Evolutionary conservation across 2,888 invertebrate species (phyloP).

Genomic region (Scelioninae gen. 1): DNA sequence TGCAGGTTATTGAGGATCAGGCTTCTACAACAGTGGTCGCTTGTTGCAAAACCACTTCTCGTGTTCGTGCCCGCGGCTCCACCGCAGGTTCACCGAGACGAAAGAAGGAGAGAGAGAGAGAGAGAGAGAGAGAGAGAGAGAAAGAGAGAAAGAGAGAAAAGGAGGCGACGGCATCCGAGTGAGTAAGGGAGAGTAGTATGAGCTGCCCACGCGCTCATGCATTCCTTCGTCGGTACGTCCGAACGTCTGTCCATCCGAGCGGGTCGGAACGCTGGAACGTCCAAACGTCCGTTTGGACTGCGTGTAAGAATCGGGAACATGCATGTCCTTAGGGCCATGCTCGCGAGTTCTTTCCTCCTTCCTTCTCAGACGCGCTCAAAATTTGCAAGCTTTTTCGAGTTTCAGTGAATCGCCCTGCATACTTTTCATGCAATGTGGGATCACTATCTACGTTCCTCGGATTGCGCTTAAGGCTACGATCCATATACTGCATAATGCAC

Average conservation of each 20-base stretch:
- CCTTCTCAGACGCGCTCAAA: conserved; percentile 45
- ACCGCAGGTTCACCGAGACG: conserved; percentile 52
- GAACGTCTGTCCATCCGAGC: conserved; percentile 51
- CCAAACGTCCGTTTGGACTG: conserved; percentile 57
- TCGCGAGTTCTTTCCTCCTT: conserved; percentile 37
- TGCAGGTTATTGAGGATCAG: conserved; percentile 36
- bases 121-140: too few relatives aligned
- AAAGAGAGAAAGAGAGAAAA: too few relatives aligned
- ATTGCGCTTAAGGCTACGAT: conserved; percentile 69
- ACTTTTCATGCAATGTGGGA: conserved; percentile 69
- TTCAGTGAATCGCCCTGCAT: conserved; percentile 63
- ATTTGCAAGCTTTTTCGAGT: conserved; percentile 68
- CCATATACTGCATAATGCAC: conserved; percentile 70
- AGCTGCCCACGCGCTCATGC: conserved; percentile 68
- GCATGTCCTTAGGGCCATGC: conserved; percentile 63
- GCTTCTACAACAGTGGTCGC: conserved; percentile 66
- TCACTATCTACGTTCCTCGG: conserved; percentile 67
- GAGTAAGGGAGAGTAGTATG: conserved; percentile 4
- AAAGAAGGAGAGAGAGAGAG: too few relatives aligned
- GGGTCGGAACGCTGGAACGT: conserved; percentile 17
- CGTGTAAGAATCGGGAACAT: conserved; percentile 68
- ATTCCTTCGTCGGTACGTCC: conserved; percentile 59
- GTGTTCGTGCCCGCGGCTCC: conserved; percentile 73
- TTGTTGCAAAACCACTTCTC: conserved; percentile 78
- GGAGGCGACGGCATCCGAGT: too few relatives aligned